Evolutionary conservation across 2,888 invertebrate species (phyloP), one percentile per base, ranked within the genome.

Genomic region (Platerodrilus igneus): DNA sequence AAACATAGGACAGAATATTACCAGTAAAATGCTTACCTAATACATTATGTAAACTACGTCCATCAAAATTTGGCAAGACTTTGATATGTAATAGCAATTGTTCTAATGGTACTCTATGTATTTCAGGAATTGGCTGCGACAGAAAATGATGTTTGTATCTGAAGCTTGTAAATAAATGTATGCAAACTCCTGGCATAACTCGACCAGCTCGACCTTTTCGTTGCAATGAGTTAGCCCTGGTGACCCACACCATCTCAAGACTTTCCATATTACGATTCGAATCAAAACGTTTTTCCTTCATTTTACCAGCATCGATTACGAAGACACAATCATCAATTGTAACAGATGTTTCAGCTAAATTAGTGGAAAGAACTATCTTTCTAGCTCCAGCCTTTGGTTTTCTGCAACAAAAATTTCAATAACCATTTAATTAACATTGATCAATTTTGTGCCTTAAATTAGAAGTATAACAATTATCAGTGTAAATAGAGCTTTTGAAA

Each of bases 311-410:
- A 64, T 96, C 94, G 25, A 96, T 77, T 1, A 96, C 95, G 62
- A 86, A 95, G 0, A 93, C 90, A 53, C 95, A 93, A 69, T 96
- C 94, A 58, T 94, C 90, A 45, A 96, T 93, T 4, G 96, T 96
- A 4, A 96, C 81, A 0, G 93, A 93, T 0, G 94, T 95, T 71
- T 96, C 95, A 0, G 95, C 94, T 45, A 96, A 87, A 61, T 96
- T 95, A 0, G 95, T 96, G 2, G 82, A 80, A 0, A 95, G 70
- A 1, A 92, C 85, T 41, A 95, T 89, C 74, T 95, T 95, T 19
- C 94, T 73, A 11, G 79, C 77, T 0, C 85, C 86, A 0, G 71
- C 63, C 18, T 77, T 78, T 0, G 85, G 77, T 51, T 79, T 83
- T 55, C 78, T 79, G 59, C 75, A 79, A 51, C n/a, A 21, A 11